Percentiles rank a stretch among this genome's conserved stretches.
These are phyloP conservation scores for Drosophila mayri DNA, from an alignment of 1,140 invertebrate species.

Conservation along the genomic window DNA sequence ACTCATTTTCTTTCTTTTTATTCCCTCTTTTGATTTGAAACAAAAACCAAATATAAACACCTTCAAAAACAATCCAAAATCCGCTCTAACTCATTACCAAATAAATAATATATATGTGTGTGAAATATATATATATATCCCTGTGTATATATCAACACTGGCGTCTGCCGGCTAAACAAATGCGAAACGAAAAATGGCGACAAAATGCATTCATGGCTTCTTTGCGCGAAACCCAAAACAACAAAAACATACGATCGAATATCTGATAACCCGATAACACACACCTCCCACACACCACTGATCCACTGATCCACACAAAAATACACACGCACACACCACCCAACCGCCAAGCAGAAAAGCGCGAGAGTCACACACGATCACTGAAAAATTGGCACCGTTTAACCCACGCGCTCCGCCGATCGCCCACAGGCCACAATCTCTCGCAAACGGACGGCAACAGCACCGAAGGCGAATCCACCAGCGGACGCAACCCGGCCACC, in stretches of 20 bases:
- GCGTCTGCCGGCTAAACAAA: conserved; percentile 74
- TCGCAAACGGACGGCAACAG: conserved; percentile 94
- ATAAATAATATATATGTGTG: conserved; percentile 30
- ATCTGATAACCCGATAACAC: conserved; percentile 33
- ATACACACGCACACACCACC: conserved; percentile 13
- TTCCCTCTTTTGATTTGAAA: conserved; percentile 67
- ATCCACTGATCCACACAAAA: conserved; percentile 21
- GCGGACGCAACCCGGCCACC: conserved; percentile 88
- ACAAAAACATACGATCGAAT: conserved; percentile 40
- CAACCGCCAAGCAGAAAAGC: conserved; percentile 77
- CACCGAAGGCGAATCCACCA: conserved; percentile 91
- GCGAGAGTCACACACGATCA: conserved; percentile 84
- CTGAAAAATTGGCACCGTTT: conserved; percentile 85
- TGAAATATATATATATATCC: conserved; percentile 38
- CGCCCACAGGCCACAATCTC: conserved; percentile 93
- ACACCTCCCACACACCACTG: conserved; percentile 28
- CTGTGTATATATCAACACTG: conserved; percentile 42
- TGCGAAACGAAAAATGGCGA: conserved; percentile 67
- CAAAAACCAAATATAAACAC: conserved; percentile 43
- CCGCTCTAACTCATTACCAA: conserved; percentile 50
- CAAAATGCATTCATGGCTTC: conserved; percentile 83
- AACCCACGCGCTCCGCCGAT: conserved; percentile 85
- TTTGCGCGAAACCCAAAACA: conserved; percentile 56
- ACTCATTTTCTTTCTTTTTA: conserved; percentile 76
- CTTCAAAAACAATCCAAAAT: conserved; percentile 57